Evolutionary conservation across 2,113 vertebrate genomes (phyloP), one percentile per base, ranked within the genome.

Genomic region (Apteryx mantelli): DNA sequence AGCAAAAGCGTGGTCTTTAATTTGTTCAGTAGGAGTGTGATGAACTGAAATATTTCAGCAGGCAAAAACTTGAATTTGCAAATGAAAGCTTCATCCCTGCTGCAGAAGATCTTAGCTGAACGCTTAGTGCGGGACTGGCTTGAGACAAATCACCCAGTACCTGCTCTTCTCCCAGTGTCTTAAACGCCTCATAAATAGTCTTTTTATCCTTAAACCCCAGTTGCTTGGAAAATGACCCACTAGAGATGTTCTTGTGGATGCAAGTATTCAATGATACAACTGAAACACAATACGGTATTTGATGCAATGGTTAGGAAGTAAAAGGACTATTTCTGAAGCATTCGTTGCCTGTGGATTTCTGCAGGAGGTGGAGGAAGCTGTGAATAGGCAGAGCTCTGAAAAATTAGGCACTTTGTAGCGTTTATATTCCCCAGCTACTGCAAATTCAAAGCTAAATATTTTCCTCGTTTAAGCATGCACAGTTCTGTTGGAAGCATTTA

Each of bases 231-330:
- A 8, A 30, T 4, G 9, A 24, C 13, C 38, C 30, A 0, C 15
- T 8, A 0, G 40, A 38, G 71, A 17, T 38, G 15, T 22, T 65
- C 2, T 3, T 1, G 1, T 22, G 77, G 77, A 0, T 16, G 6
- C 30, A 17, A 65, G 3, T 16, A 1, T 16, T 2, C 7, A 2
- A 58, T 9, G 64, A 40, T 15, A 9, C 38, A 4, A 4, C 22
- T 9, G 60, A 8, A 2, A 32, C 21, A 1, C 6, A 2, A 28
- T 5, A 0, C 34, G 4, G 22, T 1, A 9, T 46, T 52, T 28
- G 46, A 20, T 28, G 53, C 55, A 2, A 13, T 1, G 24, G 19
- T 26, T 26, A 0, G 9, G 70, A 28, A 42, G 48, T 14, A 1
- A 70, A 60, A 74, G 44, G 21, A 21, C 14, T 3, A 2, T 56